Conservation (phyloP, 2,888 invertebrate species). For the Cyrtodaria siliqua region DNA sequence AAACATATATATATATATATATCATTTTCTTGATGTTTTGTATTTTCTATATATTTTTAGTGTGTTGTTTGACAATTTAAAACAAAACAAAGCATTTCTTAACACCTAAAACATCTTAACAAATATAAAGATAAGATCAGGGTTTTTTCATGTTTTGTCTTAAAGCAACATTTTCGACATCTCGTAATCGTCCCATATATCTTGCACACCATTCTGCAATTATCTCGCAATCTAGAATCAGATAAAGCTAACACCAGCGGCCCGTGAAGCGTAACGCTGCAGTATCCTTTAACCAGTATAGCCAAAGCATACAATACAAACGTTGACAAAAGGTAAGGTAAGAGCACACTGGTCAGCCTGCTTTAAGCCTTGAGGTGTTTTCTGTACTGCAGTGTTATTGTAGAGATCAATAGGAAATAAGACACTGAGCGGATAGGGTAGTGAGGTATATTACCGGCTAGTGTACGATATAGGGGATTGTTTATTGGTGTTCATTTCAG, state of each 20-base stretch:
- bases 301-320: constrained; percentile 12
- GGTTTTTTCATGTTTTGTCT: no score
- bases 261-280: constrained; percentile 28
- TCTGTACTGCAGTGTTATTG: constrained; percentile 1
- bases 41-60: no score
- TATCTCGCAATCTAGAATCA: constrained; percentile 13
- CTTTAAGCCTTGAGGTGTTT: constrained; percentile 50
- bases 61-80: no score
- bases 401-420: constrained; percentile 34
- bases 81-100: no score
- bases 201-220: constrained; percentile 1
- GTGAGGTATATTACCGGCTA: no score
- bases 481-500: constrained; percentile 1
- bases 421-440: constrained; percentile 22
- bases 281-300: constrained; percentile 14
- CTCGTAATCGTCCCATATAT: no score
- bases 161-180: no score
- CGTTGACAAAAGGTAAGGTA: constrained; percentile 47
- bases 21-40: no score
- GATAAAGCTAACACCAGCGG: constrained; percentile 17
- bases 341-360: constrained; percentile 39
- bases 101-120: no score
- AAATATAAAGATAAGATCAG: no score
- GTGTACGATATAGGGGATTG: constrained; percentile 25
- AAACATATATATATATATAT: no score